Base-by-base conservation (phyloP, 1,140 invertebrate species). In the Ephestia elutella region DNA sequence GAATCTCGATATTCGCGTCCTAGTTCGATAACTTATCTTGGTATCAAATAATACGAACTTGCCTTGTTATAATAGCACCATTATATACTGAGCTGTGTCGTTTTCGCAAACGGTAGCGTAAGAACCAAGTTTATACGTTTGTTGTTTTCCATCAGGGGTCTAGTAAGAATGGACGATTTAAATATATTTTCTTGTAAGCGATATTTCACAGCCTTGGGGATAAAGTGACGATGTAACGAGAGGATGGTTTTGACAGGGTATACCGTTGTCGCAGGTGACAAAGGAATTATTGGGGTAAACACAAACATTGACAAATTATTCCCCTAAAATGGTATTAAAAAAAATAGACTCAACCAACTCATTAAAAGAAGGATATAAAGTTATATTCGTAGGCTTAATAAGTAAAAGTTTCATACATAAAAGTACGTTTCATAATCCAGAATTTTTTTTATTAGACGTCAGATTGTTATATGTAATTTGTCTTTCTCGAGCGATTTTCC, bases 171-270 rank as follows among this genome's bases (percentile, higher is more conserved):
- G 63, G 78, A 63, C 65, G 60, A 19, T 67, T 63, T 66, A 65
- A 50, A 66, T 68, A 66, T 63, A 70, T 79, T 71, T 75, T 77
- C 68, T 73, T 74, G 70, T 73, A 76, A 79, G 68, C 68, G 74
- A 80, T 80, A 80, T 79, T 82, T 78, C 69, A 54, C 60, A 55
- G 56, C 60, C 58, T 65, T 68, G 56, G 65, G 68, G 65, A 66
- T 75, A 75, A 75, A 71, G 66, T 72, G 68, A 78, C 73, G 60
- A 63, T 66, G 65, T 80, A 78, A 78, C 67, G 65, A 73, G 62
- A 50, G 32, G 49, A 55, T 72, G 74, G 67, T 75, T 80, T 75
- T 79, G 81, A 78, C 75, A 80, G 69, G 59, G n/a, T n/a, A 77
- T 71, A 82, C 73, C 75, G 78, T 78, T 74, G 68, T 71, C 62